Evolutionary conservation across 2,113 vertebrate genomes (phyloP).

Genomic region (Atrichornis clamosus): DNA sequence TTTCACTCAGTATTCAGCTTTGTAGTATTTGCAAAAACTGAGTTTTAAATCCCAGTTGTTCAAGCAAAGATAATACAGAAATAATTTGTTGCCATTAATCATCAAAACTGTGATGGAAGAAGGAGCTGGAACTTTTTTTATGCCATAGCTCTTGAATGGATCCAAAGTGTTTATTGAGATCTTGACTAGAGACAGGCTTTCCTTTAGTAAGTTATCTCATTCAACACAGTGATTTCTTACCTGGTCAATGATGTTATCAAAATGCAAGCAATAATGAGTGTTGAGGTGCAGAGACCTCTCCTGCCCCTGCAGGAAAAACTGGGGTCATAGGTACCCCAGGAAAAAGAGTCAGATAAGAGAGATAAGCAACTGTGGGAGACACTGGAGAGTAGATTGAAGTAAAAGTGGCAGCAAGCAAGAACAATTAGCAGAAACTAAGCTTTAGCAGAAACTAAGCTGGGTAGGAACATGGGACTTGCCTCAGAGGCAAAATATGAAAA

Average conservation of each 20-base stretch:
- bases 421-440: neutral
- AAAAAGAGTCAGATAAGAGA: neutral
- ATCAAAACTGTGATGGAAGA: neutral
- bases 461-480: neutral
- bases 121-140: neutral
- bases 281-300: neutral
- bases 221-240: neutral
- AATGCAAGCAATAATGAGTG: neutral
- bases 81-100: neutral
- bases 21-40: neutral
- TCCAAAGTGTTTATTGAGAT: neutral
- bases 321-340: neutral
- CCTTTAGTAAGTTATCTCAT: neutral
- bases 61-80: neutral
- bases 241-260: neutral
- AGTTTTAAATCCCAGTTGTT: neutral
- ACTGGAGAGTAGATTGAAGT: neutral
- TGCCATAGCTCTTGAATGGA: neutral
- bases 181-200: neutral
- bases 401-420: neutral
- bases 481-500: neutral
- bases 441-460: neutral
- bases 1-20: neutral
- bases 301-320: neutral
- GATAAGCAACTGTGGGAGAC: neutral